Evolutionary conservation across 2,797 vertebrate species (phyloP), one percentile per base, ranked within the genome.

Genomic region (Apodemus agrarius): DNA sequence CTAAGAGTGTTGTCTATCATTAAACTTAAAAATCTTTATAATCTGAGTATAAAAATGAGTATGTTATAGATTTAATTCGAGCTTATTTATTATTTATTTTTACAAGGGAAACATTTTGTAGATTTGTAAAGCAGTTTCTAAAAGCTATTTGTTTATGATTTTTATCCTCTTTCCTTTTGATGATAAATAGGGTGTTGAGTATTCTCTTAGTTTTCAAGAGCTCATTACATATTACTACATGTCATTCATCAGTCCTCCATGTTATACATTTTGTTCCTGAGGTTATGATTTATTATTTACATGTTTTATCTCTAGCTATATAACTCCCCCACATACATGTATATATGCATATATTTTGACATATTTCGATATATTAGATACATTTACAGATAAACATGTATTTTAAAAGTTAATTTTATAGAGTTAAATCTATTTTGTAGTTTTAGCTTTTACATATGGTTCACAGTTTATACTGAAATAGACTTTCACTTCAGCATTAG

Each of bases 21-120:
- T 14, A 49, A 81, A 79, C 14, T 79, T 78, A 37, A 63, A 90
- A 90, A 80, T 31, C 16, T 61, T 69, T 81, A 46, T 12, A 57
- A 52, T 74, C 93, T 91, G 59, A 91, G 72, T n/a, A 80, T 91
- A 95, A 96, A 91, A 86, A 85, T 16, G 24, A 13, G 40, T 43
- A 74, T 75, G 21, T 72, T 69, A 26, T 61, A 76, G 10, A 43
- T 93, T 90, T 40, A 65, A 46, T 86, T 95, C 89, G n/a, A 89
- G 93, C 61, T 82, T 93, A 59, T 76, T 84, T 57, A 1, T 57
- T 7, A 83, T 82, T 29, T 61, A 83, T 43, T 83, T 81, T 83
- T 31, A 31, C 72, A 96, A 57, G 21, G 16, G 43, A 61, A 91
- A 37, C 4, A 69, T 87, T 93, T 95, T 65, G 14, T 83, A 31